Evolutionary conservation across 2,888 invertebrate genomes (phyloP), one percentile per base, ranked within the genome.

Genomic region (Ormyrus rosae): DNA sequence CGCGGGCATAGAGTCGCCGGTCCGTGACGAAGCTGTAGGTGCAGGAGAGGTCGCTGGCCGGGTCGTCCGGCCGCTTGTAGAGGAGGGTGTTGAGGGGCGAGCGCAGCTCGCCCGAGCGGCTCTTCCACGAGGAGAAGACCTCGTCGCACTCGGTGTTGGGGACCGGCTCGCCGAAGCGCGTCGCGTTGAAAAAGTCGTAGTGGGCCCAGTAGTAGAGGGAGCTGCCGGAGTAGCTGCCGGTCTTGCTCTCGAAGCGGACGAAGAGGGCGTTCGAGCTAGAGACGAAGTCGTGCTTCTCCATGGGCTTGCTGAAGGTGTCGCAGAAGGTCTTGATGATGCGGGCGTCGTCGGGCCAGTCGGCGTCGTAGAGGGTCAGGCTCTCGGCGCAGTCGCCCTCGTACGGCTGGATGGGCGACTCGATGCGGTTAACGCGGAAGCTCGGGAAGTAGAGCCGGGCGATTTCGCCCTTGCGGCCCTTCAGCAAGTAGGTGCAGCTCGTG

Each of bases 141-240:
- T 97, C 97, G 86, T 98, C 97, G 88, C 97, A 98, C 5, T 95
- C 94, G 0, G 96, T 96, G 34, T 94, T 95, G 0, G 94, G 93
- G 0, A 97, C 95, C 0, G 96, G 95, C 83, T 96, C 96, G 0
- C 97, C 97, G 83, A 96, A 95, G 72, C 95, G 94, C 0, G 96
- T 97, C 86, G 97, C 96, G 90, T 97, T 97, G 91, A 97, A 97
- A 92, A 97, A 97, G 88, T 97, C 97, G 88, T 97, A 97, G 89
- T 97, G 97, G 0, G 97, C 97, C 97, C 97, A 97, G 89, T 97
- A 97, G 91, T 97, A 97, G 11, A 98, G 92, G 0, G 97, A 97
- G n/a, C 97, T 97, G 0, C 97, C 97, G 81, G 97, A 96, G 86
- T 97, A 97, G 84, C 97, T 97, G 45, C 98, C 97, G 1, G 97